Conservation (phyloP, 2,888 invertebrate genomes). For the Drosophila monieri region DNA sequence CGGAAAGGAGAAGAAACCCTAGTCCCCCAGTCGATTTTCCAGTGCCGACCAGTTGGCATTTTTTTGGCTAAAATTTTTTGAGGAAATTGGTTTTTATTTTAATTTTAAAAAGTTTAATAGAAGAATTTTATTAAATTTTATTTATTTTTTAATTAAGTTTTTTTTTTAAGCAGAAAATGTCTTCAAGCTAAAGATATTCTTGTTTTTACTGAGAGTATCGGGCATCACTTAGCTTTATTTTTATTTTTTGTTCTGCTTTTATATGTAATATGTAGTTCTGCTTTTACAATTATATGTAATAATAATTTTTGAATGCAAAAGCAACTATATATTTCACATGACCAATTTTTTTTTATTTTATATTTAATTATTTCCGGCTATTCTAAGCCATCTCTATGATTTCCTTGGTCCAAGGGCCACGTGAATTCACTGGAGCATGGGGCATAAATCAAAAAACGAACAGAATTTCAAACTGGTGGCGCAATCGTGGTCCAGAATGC, state of each 20-base stretch:
- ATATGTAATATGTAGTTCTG: too few species aligned
- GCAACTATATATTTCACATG: not conserved
- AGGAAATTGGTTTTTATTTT: too few species aligned
- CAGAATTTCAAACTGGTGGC: slow-evolving; percentile 50
- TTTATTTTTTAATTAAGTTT: too few species aligned
- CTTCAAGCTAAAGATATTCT: too few species aligned
- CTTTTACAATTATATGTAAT: too few species aligned
- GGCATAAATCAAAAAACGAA: slow-evolving; percentile 67
- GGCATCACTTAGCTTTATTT: not conserved
- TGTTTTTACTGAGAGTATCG: not conserved
- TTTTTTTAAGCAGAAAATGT: too few species aligned
- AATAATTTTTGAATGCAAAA: not conserved
- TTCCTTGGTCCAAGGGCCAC: slow-evolving; percentile 28
- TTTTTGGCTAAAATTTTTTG: not conserved
- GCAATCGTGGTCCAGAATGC: slow-evolving; percentile 51
- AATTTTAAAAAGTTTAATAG: too few species aligned
- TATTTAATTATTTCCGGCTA: slow-evolving; percentile 17
- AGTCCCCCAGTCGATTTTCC: slow-evolving; percentile 8
- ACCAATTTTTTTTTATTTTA: slow-evolving; percentile 14
- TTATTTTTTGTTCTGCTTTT: too few species aligned
- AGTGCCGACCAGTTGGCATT: slow-evolving; percentile 7
- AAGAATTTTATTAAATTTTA: too few species aligned
- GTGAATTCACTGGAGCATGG: slow-evolving; percentile 63
- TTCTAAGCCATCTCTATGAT: slow-evolving; percentile 19
- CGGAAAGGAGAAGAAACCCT: slow-evolving; percentile 30